Conservation (phyloP, 2,888 invertebrate species). For the Drosophila monieri region DNA sequence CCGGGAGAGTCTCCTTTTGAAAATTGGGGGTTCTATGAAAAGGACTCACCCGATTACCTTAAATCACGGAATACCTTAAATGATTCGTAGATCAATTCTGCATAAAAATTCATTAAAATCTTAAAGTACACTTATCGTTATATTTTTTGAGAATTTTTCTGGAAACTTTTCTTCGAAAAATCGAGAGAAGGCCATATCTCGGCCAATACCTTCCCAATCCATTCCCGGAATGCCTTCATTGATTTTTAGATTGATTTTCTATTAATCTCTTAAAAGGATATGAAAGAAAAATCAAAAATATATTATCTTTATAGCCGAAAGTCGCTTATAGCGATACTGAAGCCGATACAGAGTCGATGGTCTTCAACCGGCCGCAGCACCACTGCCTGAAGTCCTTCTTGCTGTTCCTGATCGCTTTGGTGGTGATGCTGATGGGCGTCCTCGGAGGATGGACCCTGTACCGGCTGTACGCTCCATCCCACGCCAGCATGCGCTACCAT, state of each 20-base stretch:
- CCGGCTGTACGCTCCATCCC: conserved; percentile 88
- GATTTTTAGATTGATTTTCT: background rate
- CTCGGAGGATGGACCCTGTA: conserved; percentile 91
- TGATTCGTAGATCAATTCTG: too few relatives aligned
- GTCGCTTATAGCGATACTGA: conserved; percentile 79
- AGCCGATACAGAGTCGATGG: conserved; percentile 84
- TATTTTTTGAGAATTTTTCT: too few relatives aligned
- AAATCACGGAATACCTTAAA: too few relatives aligned
- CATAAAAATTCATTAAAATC: too few relatives aligned
- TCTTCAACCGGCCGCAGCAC: conserved; percentile 84
- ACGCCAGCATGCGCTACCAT: conserved; percentile 84
- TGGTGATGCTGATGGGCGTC: conserved; percentile 89
- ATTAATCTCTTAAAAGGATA: too few relatives aligned
- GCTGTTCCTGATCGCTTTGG: conserved; percentile 88
- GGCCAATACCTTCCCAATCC: background rate
- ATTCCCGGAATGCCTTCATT: background rate
- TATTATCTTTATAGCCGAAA: conserved; percentile 58
- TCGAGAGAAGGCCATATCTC: too few relatives aligned
- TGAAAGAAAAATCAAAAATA: background rate
- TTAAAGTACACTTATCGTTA: too few relatives aligned
- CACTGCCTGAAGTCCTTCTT: conserved; percentile 87
- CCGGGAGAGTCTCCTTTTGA: too few relatives aligned
- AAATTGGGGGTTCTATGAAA: too few relatives aligned
- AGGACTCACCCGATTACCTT: too few relatives aligned
- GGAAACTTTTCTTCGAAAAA: too few relatives aligned